Percentiles rank a stretch among this genome's conserved stretches.
Conservation (phyloP, 1,140 invertebrate genomes). For the Bacillus rossius region DNA sequence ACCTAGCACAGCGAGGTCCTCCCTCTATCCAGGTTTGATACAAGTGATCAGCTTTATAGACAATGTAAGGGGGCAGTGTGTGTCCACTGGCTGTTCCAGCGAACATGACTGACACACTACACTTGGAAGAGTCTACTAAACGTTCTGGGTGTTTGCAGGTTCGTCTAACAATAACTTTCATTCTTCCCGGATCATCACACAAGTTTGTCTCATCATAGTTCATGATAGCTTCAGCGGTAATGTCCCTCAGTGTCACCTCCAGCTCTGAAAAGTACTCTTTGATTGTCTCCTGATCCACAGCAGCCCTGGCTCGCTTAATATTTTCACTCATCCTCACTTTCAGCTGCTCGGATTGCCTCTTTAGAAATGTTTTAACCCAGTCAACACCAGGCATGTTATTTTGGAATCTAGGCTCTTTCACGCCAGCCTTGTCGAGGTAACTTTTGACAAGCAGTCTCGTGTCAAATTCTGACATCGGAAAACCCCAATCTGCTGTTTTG, state of each 20-base stretch:
- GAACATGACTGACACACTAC: slow-evolving; percentile 35
- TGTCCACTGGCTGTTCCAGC: slow-evolving; percentile 26
- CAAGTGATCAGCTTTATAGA: slow-evolving; percentile 35
- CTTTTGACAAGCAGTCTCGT: slow-evolving; percentile 1
- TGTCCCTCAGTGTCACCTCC: too few species aligned
- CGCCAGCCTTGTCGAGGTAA: neutral
- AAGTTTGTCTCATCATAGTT: slow-evolving; percentile 44
- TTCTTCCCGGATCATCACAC: slow-evolving; percentile 37
- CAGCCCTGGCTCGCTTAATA: neutral
- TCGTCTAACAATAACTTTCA: slow-evolving; percentile 32
- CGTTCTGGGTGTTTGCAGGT: slow-evolving; percentile 35
- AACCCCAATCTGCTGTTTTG: slow-evolving; percentile 4
- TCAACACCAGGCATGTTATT: slow-evolving; percentile 15
- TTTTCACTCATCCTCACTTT: slow-evolving; percentile 7
- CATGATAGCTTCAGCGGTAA: too few species aligned
- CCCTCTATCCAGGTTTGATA: slow-evolving; percentile 31
- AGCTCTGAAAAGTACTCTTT: too few species aligned
- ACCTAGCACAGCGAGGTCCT: slow-evolving; percentile 28
- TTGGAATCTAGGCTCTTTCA: neutral
- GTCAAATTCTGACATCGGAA: neutral
- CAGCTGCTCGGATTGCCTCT: neutral
- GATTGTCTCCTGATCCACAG: too few species aligned
- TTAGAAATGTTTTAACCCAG: slow-evolving; percentile 5
- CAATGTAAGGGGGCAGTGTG: slow-evolving; percentile 33
- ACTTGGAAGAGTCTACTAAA: too few species aligned